These are phyloP conservation scores for Caenorhabditis imperialis DNA, from an alignment of 2,888 invertebrate genomes.

Conservation along the genomic window DNA sequence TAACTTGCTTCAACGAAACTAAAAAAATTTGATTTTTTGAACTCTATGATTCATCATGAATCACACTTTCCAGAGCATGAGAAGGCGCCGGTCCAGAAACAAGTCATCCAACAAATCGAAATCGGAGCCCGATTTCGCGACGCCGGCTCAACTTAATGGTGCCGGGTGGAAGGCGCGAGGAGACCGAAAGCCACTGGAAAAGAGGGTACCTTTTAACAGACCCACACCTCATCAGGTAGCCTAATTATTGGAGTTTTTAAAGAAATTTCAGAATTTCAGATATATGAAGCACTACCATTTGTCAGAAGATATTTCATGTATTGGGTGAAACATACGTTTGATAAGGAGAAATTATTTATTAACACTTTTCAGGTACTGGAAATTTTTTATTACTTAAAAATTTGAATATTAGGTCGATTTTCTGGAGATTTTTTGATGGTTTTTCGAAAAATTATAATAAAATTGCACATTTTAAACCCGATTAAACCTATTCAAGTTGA, in stretches of 20 bases:
- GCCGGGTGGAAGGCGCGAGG: slow-evolving; percentile 73
- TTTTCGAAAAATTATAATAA: too few species aligned
- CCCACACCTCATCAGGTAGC: slow-evolving; percentile 72
- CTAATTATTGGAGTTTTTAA: neutral
- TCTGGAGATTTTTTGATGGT: too few species aligned
- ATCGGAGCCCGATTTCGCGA: neutral
- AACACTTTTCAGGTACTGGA: too few species aligned
- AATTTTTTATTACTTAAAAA: too few species aligned
- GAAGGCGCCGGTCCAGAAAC: slow-evolving; percentile 32
- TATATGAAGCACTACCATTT: slow-evolving; percentile 76
- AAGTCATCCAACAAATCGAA: slow-evolving; percentile 8
- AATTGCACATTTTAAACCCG: too few species aligned
- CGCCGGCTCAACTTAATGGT: slow-evolving; percentile 18
- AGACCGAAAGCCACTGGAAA: slow-evolving; percentile 70
- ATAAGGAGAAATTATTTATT: slow-evolving; percentile 79
- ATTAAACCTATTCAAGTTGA: too few species aligned
- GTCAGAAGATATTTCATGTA: slow-evolving; percentile 73
- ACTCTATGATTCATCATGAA: too few species aligned
- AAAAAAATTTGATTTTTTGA: too few species aligned
- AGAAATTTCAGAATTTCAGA: slow-evolving; percentile 34
- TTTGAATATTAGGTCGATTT: too few species aligned
- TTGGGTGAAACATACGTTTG: slow-evolving; percentile 74
- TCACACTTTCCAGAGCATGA: slow-evolving; percentile 33
- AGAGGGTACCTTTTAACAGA: slow-evolving; percentile 73
- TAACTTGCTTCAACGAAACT: too few species aligned